A percentile compares a stretch with the other conserved stretches of the same genome.
Evolutionary conservation across 2,888 invertebrate genomes (phyloP).

Genomic region (Coelopa pilipes): DNA sequence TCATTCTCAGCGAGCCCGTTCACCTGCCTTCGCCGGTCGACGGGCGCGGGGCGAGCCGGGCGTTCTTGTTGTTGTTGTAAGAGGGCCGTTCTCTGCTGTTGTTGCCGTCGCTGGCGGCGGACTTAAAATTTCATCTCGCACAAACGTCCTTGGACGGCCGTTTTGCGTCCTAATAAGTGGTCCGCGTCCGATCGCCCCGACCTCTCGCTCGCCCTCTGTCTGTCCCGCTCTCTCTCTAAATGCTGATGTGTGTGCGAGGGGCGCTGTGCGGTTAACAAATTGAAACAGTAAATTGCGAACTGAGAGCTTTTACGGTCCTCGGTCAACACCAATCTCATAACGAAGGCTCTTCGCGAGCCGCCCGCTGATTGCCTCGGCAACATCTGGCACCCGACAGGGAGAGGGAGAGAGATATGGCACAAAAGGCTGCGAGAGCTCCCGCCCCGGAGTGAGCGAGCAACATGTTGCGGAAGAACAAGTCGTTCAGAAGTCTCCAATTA

Average conservation of each 20-base stretch:
- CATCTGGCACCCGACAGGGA: background rate
- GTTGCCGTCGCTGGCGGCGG: conserved; percentile 8
- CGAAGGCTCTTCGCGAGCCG: background rate
- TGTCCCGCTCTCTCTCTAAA: background rate
- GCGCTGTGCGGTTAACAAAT: background rate
- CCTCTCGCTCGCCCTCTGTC: background rate
- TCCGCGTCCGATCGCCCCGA: background rate
- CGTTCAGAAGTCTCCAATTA: no score
- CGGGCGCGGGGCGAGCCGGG: background rate
- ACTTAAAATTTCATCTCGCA: conserved; percentile 20
- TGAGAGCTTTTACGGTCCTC: conserved; percentile 11
- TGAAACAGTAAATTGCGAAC: conserved; percentile 9
- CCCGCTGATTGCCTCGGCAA: background rate
- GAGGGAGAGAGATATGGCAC: background rate
- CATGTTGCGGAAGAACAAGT: no score
- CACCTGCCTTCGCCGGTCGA: background rate
- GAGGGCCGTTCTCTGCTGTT: background rate
- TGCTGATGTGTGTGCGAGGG: no score
- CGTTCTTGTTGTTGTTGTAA: background rate
- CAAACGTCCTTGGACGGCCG: conserved; percentile 10
- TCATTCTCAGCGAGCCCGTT: background rate
- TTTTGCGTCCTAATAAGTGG: conserved; percentile 14
- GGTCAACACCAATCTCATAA: conserved; percentile 8
- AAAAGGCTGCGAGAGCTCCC: no score
- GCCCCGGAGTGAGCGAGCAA: no score